Base-by-base conservation (phyloP, 2,797 vertebrate genomes). In the Neosalanx taihuensis region DNA sequence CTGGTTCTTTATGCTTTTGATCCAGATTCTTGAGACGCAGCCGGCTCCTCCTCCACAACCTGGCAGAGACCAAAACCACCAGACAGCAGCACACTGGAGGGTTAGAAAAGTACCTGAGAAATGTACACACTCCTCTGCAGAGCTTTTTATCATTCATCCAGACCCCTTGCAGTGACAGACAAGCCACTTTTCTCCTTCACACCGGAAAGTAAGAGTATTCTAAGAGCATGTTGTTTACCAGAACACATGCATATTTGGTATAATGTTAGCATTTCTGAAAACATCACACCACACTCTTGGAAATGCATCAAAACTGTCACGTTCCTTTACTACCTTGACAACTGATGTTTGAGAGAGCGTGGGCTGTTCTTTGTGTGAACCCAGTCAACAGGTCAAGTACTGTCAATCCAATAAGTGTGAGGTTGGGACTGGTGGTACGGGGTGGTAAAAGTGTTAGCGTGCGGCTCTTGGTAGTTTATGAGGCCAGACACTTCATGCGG, bases 1-100 rank as follows among this genome's bases (percentile, higher is more conserved):
- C 83, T 86, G 74, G 76, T 83, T 86, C 81, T 63, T 76, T 76
- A 33, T 74, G 79, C 83, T 76, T 86, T 85, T 84, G 81, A 87
- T 85, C 83, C 82, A 81, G 35, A 60, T 73, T 70, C 73, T 76
- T 77, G 73, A 85, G 72, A 64, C 61, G 13, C 68, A 53, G 61
- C 30, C 74, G 72, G 70, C 80, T 86, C 81, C 81, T 76, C 84
- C 80, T 79, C 73, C 76, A 69, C 81, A 80, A 73, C 69, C 71
- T 82, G 78, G 70, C 72, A 78, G 68, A 68, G 71, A 79, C 63
- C 66, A 41, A 58, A 70, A 70, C 17, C 33, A 6, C 31, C 20
- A 66, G 12, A 67, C 74, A 53, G 70, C 33, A 71, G 17, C 18
- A 72, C 29, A 66, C 60, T 17, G 69, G 64, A 29, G 75, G 73